These are phyloP conservation scores for Kryptolebias marmoratus DNA, from an alignment of 2,113 vertebrate species.

Conservation along the genomic window DNA sequence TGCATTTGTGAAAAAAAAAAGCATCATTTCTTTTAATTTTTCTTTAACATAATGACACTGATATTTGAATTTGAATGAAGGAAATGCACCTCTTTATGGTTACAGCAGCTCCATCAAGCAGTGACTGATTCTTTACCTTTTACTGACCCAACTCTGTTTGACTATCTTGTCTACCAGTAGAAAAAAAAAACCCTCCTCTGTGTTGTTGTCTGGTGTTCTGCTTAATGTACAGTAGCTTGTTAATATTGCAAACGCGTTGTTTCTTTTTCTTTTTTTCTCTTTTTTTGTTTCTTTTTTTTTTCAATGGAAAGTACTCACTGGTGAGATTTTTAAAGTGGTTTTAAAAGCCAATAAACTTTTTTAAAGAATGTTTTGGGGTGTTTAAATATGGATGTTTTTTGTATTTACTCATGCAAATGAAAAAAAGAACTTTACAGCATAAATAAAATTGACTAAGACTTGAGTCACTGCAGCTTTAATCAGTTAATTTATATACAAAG, in stretches of 20 bases:
- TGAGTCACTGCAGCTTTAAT: conserved; percentile 6
- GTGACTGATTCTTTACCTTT: conserved; percentile 83
- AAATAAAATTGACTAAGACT: neutral
- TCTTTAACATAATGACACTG: conserved; percentile 90
- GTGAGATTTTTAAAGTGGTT: conserved; percentile 99
- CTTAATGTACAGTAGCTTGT: conserved; percentile 98
- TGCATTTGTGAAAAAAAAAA: conserved; percentile 86
- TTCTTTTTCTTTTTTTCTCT: conserved; percentile 38
- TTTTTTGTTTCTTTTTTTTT: conserved; percentile 85
- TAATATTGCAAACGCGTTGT: conserved; percentile 92
- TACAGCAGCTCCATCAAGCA: conserved; percentile 89
- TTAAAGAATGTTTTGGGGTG: conserved; percentile 71
- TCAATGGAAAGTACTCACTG: conserved; percentile 99
- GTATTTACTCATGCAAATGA: conserved; percentile 31
- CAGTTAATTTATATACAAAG: neutral
- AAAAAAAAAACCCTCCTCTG: conserved; percentile 81
- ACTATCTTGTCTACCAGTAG: conserved; percentile 89
- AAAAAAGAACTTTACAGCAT: conserved; percentile 7
- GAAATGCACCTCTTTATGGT: conserved; percentile 88
- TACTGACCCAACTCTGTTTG: conserved; percentile 85
- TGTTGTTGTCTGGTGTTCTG: conserved; percentile 98
- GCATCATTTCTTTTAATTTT: conserved; percentile 78
- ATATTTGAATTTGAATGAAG: conserved; percentile 91
- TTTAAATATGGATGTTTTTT: conserved; percentile 33
- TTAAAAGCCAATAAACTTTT: conserved; percentile 99